Evolutionary conservation across 2,113 vertebrate species (phyloP).

Genomic region (Apodemus speciosus): DNA sequence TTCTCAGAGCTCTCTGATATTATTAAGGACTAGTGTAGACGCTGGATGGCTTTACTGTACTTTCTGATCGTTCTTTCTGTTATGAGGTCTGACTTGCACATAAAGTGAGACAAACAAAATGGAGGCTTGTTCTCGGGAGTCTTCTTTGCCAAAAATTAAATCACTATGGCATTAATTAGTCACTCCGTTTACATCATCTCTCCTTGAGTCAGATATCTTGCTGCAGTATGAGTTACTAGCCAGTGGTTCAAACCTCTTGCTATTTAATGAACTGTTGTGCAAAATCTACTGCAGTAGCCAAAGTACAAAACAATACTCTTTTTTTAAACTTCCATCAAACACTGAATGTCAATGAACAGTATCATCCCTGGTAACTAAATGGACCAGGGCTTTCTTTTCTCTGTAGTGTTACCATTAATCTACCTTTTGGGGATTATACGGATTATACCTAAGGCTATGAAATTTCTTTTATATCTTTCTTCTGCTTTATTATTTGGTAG

Average conservation of each 20-base stretch:
- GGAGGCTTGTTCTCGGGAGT: constrained; percentile 32
- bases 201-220: constrained; percentile 48
- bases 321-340: constrained; percentile 21
- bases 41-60: constrained; percentile 24
- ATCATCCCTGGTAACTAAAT: constrained; percentile 10
- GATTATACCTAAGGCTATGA: neutral
- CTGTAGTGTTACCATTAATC: neutral
- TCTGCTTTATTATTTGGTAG: constrained; percentile 7
- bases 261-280: constrained; percentile 56
- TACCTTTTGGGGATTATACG: neutral
- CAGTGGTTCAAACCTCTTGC: constrained; percentile 28
- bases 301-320: constrained; percentile 22
- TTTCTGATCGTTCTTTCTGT: constrained; percentile 38
- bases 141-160: constrained; percentile 49
- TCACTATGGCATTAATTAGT: constrained; percentile 43
- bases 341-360: neutral
- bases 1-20: constrained; percentile 41
- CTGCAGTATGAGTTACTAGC: constrained; percentile 26
- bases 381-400: constrained; percentile 7
- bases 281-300: constrained; percentile 45
- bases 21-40: neutral
- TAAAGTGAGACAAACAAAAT: constrained; percentile 54
- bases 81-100: constrained; percentile 24
- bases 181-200: constrained; percentile 53
- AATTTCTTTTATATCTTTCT: constrained; percentile 17